Conservation (phyloP, 2,888 invertebrate species). For the Schrankia costaestrigalis region DNA sequence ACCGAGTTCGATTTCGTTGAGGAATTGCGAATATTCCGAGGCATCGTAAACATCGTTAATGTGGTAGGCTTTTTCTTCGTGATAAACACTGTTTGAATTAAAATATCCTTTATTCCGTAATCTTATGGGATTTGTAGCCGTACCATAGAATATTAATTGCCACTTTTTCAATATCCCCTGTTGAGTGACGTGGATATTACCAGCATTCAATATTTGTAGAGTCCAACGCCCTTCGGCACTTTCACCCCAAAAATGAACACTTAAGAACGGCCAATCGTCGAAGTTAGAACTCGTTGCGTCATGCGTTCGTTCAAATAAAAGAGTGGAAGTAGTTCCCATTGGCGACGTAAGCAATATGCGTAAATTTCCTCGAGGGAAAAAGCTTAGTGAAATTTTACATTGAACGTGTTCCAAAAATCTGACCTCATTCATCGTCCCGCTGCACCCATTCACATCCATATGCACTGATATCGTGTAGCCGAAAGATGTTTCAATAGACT, state of each 20-base stretch:
- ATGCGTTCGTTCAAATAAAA: conserved; percentile 95
- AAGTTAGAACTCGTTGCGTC: conserved; percentile 96
- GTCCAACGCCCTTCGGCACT: conserved; percentile 94
- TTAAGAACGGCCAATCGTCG: conserved; percentile 99
- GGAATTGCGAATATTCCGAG: conserved; percentile 80
- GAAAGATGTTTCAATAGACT: conserved; percentile 87
- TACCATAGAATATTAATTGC: conserved; percentile 98
- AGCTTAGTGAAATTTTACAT: conserved; percentile 94
- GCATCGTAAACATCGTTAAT: conserved; percentile 83
- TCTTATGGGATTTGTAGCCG: conserved; percentile 90
- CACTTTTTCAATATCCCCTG: conserved; percentile 95
- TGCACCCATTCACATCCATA: conserved; percentile 95
- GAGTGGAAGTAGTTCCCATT: conserved; percentile 94
- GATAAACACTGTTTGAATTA: conserved; percentile 68
- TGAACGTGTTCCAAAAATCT: conserved; percentile 98
- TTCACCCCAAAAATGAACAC: conserved; percentile 99
- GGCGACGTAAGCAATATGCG: conserved; percentile 94
- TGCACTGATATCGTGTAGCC: conserved; percentile 89
- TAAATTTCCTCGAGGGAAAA: conserved; percentile 96
- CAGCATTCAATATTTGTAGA: conserved; percentile 87
- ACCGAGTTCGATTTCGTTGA: conserved; percentile 73
- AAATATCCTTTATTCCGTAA: conserved; percentile 82
- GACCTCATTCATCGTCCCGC: conserved; percentile 91
- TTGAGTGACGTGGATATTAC: conserved; percentile 90
- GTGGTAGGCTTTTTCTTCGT: conserved; percentile 79